Evolutionary conservation across 2,888 invertebrate genomes (phyloP).

Genomic region (Blomia tropicalis): DNA sequence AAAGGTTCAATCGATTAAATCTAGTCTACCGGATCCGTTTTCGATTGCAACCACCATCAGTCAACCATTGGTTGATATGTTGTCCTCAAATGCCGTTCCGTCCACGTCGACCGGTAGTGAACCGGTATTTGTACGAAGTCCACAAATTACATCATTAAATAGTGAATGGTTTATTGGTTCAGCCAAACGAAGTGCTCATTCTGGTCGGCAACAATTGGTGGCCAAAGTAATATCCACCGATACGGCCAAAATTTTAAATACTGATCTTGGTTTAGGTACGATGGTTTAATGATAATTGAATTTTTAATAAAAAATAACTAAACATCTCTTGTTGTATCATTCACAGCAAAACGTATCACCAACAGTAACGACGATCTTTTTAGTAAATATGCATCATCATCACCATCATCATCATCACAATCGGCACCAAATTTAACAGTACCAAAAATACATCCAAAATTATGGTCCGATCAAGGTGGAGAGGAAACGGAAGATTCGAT

Average conservation of each 20-base stretch:
- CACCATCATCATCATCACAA: background rate
- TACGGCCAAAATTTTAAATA: background rate
- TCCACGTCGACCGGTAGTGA: background rate
- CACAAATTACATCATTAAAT: background rate
- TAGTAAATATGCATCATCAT: background rate
- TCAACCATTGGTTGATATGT: background rate
- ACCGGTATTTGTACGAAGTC: conserved; percentile 1
- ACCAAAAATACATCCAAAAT: background rate
- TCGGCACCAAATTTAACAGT: conserved; percentile 1
- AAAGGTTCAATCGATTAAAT: background rate
- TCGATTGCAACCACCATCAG: background rate
- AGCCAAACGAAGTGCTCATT: background rate
- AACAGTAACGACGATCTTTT: background rate
- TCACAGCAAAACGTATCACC: conserved; percentile 2
- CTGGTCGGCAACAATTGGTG: background rate
- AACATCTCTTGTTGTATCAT: too few relatives aligned
- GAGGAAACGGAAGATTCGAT: background rate
- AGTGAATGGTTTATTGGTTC: background rate
- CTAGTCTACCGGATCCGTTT: background rate
- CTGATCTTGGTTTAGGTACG: background rate
- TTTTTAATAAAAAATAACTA: too few relatives aligned
- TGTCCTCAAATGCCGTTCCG: background rate
- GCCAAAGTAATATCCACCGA: too few relatives aligned
- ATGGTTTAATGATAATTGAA: too few relatives aligned
- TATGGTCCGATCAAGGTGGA: background rate